Conservation (phyloP, 2,888 invertebrate species). For the Laothoe populi region DNA sequence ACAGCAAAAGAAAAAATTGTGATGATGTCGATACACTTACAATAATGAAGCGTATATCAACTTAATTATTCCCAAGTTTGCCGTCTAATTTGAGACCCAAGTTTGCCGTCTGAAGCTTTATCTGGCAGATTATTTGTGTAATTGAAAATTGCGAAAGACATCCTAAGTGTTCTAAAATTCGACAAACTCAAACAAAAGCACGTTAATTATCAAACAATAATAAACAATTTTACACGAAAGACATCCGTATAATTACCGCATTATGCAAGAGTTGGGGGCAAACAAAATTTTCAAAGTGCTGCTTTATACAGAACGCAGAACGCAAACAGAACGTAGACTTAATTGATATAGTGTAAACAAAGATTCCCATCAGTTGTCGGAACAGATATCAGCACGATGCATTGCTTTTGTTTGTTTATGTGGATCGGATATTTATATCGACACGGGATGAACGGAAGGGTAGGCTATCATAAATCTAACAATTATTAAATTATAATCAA, state of each 20-base stretch:
- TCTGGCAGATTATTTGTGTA: no score
- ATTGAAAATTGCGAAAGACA: no score
- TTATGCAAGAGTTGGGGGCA: slow-evolving; percentile 46
- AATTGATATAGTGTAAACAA: slow-evolving; percentile 81
- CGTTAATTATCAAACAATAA: slow-evolving; percentile 15
- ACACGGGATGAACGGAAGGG: slow-evolving; percentile 10
- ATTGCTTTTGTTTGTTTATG: slow-evolving; percentile 36
- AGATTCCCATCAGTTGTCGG: slow-evolving; percentile 65
- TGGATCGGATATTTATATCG: slow-evolving; percentile 25
- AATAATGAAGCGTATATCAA: no score
- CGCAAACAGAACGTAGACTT: slow-evolving; percentile 78
- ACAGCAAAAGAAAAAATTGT: no score
- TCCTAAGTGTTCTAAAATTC: neutral
- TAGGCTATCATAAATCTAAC: neutral
- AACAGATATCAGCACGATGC: slow-evolving; percentile 57
- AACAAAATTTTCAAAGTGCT: slow-evolving; percentile 72
- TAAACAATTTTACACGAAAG: slow-evolving; percentile 10
- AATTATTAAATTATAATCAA: slow-evolving; percentile 28
- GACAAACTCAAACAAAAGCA: neutral
- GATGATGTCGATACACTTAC: no score
- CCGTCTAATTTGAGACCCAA: no score
- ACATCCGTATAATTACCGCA: slow-evolving; percentile 11
- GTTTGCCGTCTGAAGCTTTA: no score
- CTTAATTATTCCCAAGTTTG: no score
- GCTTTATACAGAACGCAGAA: slow-evolving; percentile 58